These are phyloP conservation scores for Nebria ingens DNA, from an alignment of 1,140 invertebrate genomes.

Conservation along the genomic window DNA sequence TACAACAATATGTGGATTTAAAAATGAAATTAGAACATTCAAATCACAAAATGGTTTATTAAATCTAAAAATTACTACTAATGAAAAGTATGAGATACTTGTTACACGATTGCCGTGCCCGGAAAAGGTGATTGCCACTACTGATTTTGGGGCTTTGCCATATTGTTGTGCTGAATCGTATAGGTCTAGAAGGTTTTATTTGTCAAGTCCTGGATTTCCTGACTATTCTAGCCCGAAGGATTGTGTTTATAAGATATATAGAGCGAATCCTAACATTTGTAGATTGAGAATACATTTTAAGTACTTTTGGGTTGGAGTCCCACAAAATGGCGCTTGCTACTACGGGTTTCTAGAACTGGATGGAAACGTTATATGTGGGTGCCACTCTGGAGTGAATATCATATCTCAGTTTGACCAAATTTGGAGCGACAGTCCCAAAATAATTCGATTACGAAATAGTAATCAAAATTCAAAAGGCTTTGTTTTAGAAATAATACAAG, in stretches of 20 bases:
- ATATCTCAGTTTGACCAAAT: constrained; percentile 25
- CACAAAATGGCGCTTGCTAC: constrained; percentile 31
- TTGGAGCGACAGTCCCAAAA: constrained; percentile 28
- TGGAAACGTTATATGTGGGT: constrained; percentile 44
- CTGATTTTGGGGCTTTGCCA: too few species aligned
- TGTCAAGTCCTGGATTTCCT: constrained; percentile 46
- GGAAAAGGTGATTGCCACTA: too few species aligned
- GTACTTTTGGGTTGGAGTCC: constrained; percentile 41
- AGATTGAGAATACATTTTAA: constrained; percentile 41
- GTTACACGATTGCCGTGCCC: constrained; percentile 37
- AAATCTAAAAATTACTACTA: constrained; percentile 22
- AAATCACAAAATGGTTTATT: constrained; percentile 37
- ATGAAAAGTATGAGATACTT: constrained; percentile 25
- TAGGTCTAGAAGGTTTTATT: constrained; percentile 36
- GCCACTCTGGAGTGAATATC: constrained; percentile 38
- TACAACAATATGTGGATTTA: constrained; percentile 18
- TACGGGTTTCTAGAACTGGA: constrained; percentile 43
- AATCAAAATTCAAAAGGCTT: constrained; percentile 37
- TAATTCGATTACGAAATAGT: constrained; percentile 29
- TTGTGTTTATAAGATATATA: constrained; percentile 41
- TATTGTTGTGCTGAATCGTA: constrained; percentile 37
- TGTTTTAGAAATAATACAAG: constrained; percentile 42
- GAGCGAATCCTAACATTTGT: constrained; percentile 37
- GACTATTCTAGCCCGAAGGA: constrained; percentile 28
- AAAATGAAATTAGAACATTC: constrained; percentile 30